phyloP scores from a whole-genome alignment of 1,140 invertebrate species.

The Centruroides sculpturatus region DNA sequence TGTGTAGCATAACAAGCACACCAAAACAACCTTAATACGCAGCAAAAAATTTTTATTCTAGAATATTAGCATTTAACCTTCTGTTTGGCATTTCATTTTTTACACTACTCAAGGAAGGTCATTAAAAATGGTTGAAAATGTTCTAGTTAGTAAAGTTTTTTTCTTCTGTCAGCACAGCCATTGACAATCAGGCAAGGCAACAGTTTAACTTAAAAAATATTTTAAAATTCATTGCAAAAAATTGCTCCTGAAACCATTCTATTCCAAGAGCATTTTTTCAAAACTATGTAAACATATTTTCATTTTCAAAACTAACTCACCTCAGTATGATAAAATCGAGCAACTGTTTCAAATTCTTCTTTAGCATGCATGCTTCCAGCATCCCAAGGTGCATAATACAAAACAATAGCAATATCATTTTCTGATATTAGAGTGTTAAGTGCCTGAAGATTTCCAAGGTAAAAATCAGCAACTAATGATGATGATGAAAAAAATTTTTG shows the following conservation, averaged over 20 bases:
- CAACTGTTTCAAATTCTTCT: constrained; percentile 54
- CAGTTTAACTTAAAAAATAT: not conserved
- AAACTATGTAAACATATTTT: no score
- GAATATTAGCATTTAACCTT: no score
- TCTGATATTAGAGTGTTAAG: constrained; percentile 42
- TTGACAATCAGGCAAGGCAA: not conserved
- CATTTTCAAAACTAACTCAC: constrained; percentile 29
- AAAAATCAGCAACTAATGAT: constrained; percentile 53
- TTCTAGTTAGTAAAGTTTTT: no score
- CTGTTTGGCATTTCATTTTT: no score
- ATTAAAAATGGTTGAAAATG: no score
- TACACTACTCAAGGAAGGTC: no score
- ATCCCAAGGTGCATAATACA: constrained; percentile 85
- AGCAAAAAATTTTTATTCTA: no score
- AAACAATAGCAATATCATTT: constrained; percentile 57
- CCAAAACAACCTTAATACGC: no score
- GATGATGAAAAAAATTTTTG: constrained; percentile 46
- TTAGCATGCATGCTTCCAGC: constrained; percentile 53
- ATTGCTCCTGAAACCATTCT: not conserved
- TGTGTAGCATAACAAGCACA: no score
- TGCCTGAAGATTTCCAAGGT: constrained; percentile 46
- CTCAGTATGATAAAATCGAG: constrained; percentile 48
- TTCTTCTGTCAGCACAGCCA: no score
- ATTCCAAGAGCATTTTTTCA: no score
- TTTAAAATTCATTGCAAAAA: not conserved